phyloP scores from a whole-genome alignment of 2,113 vertebrate genomes.

The Micronycteris hirsuta region DNA sequence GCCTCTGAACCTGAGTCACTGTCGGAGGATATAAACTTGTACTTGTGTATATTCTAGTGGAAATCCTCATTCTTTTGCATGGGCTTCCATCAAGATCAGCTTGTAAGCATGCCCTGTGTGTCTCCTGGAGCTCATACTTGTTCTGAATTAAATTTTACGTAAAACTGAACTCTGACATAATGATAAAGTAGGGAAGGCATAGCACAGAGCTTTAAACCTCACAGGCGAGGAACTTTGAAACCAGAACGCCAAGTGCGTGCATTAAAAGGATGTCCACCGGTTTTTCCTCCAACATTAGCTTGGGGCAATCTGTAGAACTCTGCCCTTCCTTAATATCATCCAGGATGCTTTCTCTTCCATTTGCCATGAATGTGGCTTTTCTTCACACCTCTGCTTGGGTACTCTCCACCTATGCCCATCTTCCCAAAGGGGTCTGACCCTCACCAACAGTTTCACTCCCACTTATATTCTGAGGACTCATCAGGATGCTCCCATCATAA shows the following conservation, averaged over 20 bases:
- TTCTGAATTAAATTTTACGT: not conserved
- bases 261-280: fast-evolving
- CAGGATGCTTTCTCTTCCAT: not conserved
- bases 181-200: not conserved
- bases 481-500: not conserved
- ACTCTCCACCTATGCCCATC: too few relatives aligned
- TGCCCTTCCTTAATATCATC: not conserved
- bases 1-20: not conserved
- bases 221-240: not conserved
- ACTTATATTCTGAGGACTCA: not conserved
- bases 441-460: not conserved
- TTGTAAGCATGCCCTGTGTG: not conserved
- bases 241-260: not conserved
- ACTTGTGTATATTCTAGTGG: not conserved
- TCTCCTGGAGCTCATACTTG: not conserved
- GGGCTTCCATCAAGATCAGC: not conserved
- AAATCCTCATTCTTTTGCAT: not conserved
- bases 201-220: not conserved
- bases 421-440: not conserved
- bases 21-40: too few relatives aligned
- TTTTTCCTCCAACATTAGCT: not conserved
- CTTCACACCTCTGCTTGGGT: not conserved
- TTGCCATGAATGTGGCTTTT: not conserved
- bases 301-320: not conserved
- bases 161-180: not conserved